These are phyloP conservation scores for Chrysotoxum bicinctum DNA, from an alignment of 2,888 invertebrate species.

Conservation along the genomic window DNA sequence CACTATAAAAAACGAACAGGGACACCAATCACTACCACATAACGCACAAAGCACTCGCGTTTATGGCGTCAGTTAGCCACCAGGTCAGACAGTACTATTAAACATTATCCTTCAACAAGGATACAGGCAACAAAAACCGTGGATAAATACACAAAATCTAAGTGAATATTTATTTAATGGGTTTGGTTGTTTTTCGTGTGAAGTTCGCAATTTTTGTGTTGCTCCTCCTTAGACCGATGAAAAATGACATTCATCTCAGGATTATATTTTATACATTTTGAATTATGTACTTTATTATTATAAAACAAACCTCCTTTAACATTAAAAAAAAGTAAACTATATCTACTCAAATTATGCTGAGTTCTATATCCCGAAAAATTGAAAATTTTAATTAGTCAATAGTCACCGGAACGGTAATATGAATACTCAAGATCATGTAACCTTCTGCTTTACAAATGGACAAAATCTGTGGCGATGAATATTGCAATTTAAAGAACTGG, in stretches of 20 bases:
- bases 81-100: background rate
- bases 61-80: background rate
- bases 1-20: slow-evolving; percentile 64
- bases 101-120: slow-evolving; percentile 46
- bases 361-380: background rate
- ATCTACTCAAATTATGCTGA: slow-evolving; percentile 73
- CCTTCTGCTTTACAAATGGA: background rate
- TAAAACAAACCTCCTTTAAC: slow-evolving; percentile 7
- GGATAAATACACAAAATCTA: slow-evolving; percentile 24
- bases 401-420: background rate
- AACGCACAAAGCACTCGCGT: slow-evolving; percentile 28
- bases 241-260: slow-evolving; percentile 23
- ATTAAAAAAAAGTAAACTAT: slow-evolving; percentile 47
- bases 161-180: slow-evolving; percentile 46
- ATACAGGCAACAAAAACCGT: slow-evolving; percentile 19
- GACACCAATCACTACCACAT: slow-evolving; percentile 14
- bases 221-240: slow-evolving; percentile 47
- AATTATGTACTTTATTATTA: background rate
- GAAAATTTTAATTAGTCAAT: background rate
- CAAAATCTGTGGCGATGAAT: background rate
- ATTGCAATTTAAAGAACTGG: no score
- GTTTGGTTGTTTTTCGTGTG: slow-evolving; percentile 23
- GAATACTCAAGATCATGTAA: background rate
- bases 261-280: background rate
- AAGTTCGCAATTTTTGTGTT: slow-evolving; percentile 25